These are phyloP conservation scores for Ciconia nigra DNA, from an alignment of 2,797 vertebrate genomes.

Conservation along the genomic window DNA sequence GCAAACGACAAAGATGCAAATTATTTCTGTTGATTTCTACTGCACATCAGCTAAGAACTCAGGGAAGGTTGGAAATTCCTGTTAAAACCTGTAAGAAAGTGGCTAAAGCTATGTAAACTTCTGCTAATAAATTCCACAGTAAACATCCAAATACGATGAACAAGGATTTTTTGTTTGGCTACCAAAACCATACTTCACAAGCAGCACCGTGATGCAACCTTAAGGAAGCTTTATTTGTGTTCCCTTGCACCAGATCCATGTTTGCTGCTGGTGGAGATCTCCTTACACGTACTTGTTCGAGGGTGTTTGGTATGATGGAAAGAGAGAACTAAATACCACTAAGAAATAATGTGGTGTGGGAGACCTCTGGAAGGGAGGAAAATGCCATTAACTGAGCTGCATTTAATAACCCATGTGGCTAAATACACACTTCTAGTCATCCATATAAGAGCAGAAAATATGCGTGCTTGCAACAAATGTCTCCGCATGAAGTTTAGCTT, in stretches of 20 bases:
- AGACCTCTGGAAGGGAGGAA: not conserved
- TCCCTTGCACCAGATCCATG: not conserved
- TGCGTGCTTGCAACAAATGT: not conserved
- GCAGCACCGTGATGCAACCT: not conserved
- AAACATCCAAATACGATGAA: not conserved
- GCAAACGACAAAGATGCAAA: not conserved
- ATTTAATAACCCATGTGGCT: not conserved
- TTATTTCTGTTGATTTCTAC: not conserved
- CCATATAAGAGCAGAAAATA: not conserved
- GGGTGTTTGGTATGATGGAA: not conserved
- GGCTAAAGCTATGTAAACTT: not conserved
- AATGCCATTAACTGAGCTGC: not conserved
- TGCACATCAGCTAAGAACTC: not conserved
- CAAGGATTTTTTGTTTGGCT: not conserved
- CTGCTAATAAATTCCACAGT: not conserved
- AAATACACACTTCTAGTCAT: not conserved
- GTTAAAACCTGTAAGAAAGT: not conserved
- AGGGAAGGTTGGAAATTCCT: not conserved
- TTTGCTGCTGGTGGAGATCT: not conserved
- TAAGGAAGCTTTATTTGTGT: not conserved
- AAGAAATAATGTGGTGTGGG: not conserved
- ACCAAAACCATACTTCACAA: not conserved
- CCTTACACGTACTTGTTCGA: accelerated
- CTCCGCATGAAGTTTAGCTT: not conserved
- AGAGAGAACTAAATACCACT: not conserved